phyloP scores from a whole-genome alignment of 23 tunicate genomes.

The Ciona savignyi region DNA sequence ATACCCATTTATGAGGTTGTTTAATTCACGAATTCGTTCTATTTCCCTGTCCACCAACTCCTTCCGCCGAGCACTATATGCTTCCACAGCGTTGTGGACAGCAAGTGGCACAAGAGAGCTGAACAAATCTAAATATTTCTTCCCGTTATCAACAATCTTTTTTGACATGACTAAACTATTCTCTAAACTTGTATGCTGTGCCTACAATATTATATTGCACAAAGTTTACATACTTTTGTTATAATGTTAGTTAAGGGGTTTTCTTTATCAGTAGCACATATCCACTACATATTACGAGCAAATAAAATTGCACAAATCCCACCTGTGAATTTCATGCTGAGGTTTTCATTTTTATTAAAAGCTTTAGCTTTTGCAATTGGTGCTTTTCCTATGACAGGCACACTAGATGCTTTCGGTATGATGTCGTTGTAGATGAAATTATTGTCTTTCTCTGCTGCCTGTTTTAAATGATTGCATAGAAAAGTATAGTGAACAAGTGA shows the following conservation, averaged over 20 bases:
- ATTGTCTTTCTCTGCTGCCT: constrained; percentile 82
- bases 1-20: constrained; percentile 71
- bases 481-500: too few species aligned
- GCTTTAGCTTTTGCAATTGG: constrained; percentile 89
- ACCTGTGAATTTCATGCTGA: constrained; percentile 77
- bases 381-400: constrained; percentile 54
- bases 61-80: constrained; percentile 56
- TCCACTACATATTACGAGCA: too few species aligned
- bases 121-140: constrained; percentile 74
- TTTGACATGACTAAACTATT: too few species aligned
- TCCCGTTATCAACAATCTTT: too few species aligned
- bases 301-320: too few species aligned
- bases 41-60: constrained; percentile 83
- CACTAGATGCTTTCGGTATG: constrained; percentile 48
- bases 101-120: constrained; percentile 60
- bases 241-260: too few species aligned
- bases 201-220: too few species aligned
- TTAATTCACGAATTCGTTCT: constrained; percentile 65
- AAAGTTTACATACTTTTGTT: too few species aligned
- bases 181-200: too few species aligned
- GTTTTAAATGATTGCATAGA: too few species aligned
- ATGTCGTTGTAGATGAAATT: constrained; percentile 87
- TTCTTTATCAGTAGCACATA: too few species aligned
- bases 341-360: constrained; percentile 47
- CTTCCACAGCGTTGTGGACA: constrained; percentile 83